Conservation (phyloP, 2,113 vertebrate genomes). For the Nematolebias whitei region DNA sequence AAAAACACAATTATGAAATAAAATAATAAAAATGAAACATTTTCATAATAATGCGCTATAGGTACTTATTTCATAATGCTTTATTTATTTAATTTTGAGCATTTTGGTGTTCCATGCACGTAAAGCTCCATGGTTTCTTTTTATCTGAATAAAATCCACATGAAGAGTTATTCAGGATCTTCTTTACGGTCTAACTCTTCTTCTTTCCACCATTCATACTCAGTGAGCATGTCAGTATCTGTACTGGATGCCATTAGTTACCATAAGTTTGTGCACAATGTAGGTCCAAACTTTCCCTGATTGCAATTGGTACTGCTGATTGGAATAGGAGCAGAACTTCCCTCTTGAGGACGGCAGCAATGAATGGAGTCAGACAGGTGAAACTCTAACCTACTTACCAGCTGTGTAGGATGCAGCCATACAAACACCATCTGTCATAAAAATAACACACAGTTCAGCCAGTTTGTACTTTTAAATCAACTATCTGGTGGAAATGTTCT, state of each 20-base stretch:
- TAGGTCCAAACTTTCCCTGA: neutral
- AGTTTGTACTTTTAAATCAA: neutral
- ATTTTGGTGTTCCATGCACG: too few relatives aligned
- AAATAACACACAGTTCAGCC: neutral
- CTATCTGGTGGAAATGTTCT: neutral
- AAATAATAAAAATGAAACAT: too few relatives aligned
- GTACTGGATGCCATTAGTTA: neutral
- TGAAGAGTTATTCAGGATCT: neutral
- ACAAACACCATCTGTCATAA: neutral
- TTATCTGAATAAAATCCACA: neutral
- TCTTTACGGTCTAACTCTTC: slow-evolving; percentile 2
- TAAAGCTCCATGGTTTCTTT: neutral
- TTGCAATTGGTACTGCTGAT: neutral
- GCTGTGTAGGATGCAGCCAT: neutral
- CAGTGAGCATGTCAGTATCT: neutral
- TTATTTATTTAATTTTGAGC: too few relatives aligned
- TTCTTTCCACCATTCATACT: neutral
- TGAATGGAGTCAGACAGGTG: slow-evolving; percentile 27
- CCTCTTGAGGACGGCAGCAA: neutral
- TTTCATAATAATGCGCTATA: too few relatives aligned
- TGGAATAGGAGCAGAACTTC: slow-evolving; percentile 6
- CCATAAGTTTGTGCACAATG: neutral
- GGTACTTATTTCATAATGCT: too few relatives aligned
- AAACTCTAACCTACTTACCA: slow-evolving; percentile 18
- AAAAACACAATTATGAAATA: too few relatives aligned